These are phyloP conservation scores for Platycheirus albimanus DNA, from an alignment of 2,888 invertebrate species.

Conservation along the genomic window DNA sequence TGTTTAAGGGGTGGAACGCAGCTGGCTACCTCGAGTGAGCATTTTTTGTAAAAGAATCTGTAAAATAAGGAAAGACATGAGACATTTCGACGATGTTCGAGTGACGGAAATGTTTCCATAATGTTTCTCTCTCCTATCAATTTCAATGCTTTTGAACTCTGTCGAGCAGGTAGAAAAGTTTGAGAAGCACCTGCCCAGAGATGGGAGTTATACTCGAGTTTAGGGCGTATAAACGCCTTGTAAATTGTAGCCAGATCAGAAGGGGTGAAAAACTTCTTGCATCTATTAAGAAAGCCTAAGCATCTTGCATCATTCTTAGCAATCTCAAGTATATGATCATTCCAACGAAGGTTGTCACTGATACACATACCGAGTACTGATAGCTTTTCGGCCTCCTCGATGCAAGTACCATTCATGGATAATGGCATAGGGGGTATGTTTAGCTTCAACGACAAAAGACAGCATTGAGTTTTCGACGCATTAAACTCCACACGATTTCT, in stretches of 20 bases:
- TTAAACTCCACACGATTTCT: no score
- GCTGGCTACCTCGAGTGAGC: no score
- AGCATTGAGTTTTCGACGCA: no score
- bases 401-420: no score
- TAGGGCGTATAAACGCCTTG: conserved; percentile 7
- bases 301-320: conserved; percentile 8
- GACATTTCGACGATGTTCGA: no score
- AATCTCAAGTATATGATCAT: conserved; percentile 1
- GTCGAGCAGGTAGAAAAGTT: background rate
- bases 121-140: background rate
- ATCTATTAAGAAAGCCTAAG: background rate
- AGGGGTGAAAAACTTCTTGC: background rate
- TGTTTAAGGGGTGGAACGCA: no score
- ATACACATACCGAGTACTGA: no score
- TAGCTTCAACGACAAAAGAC: no score
- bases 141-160: background rate
- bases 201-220: conserved; percentile 14
- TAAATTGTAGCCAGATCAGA: conserved; percentile 14
- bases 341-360: background rate
- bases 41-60: no score
- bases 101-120: background rate
- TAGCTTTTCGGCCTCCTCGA: no score
- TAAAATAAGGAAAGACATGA: no score
- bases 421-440: no score
- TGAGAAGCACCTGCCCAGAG: conserved; percentile 18